Conservation (phyloP, 1,140 invertebrate genomes). For the Armadillidium nasatum region DNA sequence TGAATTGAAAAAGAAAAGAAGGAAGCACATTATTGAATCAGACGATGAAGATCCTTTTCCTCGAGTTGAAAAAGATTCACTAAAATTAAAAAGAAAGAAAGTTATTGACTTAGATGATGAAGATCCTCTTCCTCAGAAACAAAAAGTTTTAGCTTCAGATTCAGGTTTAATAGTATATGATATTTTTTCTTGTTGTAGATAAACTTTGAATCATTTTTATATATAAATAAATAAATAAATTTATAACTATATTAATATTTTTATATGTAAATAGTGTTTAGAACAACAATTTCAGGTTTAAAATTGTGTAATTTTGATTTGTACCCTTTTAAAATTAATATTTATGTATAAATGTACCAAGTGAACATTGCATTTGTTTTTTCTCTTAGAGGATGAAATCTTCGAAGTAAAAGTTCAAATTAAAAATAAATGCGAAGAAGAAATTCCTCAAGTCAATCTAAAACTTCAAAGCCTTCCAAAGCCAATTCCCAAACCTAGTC, state of each 20-base stretch:
- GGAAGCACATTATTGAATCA: too few relatives aligned
- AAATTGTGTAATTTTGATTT: background rate
- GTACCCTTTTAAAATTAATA: background rate
- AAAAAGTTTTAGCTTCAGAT: too few relatives aligned
- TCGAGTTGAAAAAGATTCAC: too few relatives aligned
- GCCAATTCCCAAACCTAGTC: background rate
- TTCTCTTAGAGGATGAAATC: background rate
- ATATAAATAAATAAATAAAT: background rate
- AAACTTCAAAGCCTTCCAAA: background rate
- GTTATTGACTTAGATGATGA: too few relatives aligned
- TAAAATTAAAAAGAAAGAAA: too few relatives aligned
- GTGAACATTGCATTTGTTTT: background rate
- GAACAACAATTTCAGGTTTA: background rate
- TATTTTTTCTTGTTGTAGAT: background rate
- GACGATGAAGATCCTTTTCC: too few relatives aligned
- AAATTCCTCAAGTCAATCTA: background rate
- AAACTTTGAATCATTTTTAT: background rate
- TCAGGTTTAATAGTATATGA: background rate
- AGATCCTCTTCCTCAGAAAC: too few relatives aligned
- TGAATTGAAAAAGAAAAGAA: too few relatives aligned
- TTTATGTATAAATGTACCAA: background rate
- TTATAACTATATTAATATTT: background rate
- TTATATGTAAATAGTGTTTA: background rate
- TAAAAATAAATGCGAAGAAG: background rate
- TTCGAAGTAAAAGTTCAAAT: background rate